A percentile compares a stretch with the other conserved stretches of the same genome.
phyloP scores from a whole-genome alignment of 2,888 invertebrate species.

The Dicyrtoma fusca region DNA sequence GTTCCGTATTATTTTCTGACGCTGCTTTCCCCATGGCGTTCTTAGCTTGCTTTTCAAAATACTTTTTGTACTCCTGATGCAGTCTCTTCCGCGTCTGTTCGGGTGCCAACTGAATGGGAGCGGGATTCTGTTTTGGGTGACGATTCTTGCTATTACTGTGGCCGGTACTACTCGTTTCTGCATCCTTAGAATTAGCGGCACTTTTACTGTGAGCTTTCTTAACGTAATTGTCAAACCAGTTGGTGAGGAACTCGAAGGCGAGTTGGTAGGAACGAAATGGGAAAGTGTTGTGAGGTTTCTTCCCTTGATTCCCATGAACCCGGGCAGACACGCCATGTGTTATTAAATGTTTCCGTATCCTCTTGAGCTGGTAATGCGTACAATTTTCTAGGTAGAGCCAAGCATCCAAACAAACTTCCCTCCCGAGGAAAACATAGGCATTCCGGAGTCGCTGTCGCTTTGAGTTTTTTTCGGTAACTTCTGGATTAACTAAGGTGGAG shows the following conservation, averaged over 20 bases:
- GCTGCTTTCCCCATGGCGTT: slow-evolving; percentile 63
- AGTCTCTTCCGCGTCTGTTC: slow-evolving; percentile 71
- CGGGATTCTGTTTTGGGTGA: slow-evolving; percentile 55
- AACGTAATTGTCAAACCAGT: slow-evolving; percentile 64
- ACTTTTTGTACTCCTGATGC: slow-evolving; percentile 74
- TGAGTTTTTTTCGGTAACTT: slow-evolving; percentile 72
- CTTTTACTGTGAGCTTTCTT: background rate
- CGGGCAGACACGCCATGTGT: slow-evolving; percentile 77
- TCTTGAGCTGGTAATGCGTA: slow-evolving; percentile 76
- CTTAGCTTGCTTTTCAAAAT: slow-evolving; percentile 67
- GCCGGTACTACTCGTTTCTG: background rate
- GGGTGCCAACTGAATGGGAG: slow-evolving; percentile 63
- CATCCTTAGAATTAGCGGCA: background rate
- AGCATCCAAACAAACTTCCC: slow-evolving; percentile 76
- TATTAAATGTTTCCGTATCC: slow-evolving; percentile 77
- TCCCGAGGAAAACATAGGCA: slow-evolving; percentile 68
- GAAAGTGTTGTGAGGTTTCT: slow-evolving; percentile 78
- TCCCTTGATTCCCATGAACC: slow-evolving; percentile 70
- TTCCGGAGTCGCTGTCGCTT: slow-evolving; percentile 73
- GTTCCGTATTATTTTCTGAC: background rate
- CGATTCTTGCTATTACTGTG: background rate
- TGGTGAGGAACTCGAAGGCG: slow-evolving; percentile 75
- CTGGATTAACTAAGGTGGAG: slow-evolving; percentile 75
- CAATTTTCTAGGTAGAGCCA: slow-evolving; percentile 79
- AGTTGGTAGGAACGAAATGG: slow-evolving; percentile 69